Evolutionary conservation across 2,888 invertebrate genomes (phyloP).

Genomic region (Volucella zonaria): DNA sequence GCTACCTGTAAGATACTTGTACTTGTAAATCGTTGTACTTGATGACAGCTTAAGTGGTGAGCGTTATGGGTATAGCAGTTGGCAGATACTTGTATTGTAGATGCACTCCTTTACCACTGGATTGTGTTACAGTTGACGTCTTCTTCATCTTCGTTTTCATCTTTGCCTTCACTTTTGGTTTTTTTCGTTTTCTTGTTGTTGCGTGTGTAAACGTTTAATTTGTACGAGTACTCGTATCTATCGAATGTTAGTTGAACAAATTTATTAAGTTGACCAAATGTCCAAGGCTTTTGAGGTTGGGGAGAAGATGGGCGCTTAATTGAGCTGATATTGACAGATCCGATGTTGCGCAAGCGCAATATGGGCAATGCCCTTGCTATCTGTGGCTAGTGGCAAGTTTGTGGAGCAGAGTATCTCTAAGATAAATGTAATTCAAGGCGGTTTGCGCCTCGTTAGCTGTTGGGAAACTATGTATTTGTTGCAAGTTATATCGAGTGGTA

Average conservation of each 20-base stretch:
- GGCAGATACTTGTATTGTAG: conserved; percentile 15
- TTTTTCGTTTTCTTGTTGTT: conserved; percentile 9
- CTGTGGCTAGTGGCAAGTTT: not conserved
- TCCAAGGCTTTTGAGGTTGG: not conserved
- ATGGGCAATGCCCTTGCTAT: conserved; percentile 32
- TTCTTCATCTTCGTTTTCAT: not conserved
- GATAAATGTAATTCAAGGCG: conserved; percentile 47
- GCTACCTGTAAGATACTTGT: conserved; percentile 7
- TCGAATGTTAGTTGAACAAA: conserved; percentile 51
- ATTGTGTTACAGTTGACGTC: conserved; percentile 18
- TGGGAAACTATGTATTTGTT: conserved; percentile 47
- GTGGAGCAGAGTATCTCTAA: conserved; percentile 12
- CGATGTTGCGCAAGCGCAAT: conserved; percentile 38
- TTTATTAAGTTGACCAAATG: conserved; percentile 32
- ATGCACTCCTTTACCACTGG: not conserved
- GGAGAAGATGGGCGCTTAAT: conserved; percentile 19
- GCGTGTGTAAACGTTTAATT: conserved; percentile 1
- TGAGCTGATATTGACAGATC: conserved; percentile 52
- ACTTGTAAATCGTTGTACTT: conserved; percentile 36
- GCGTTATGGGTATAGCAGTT: conserved; percentile 19
- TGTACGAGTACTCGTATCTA: too few relatives aligned
- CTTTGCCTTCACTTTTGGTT: too few relatives aligned
- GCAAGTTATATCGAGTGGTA: conserved; percentile 15
- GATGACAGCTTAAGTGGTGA: conserved; percentile 10
- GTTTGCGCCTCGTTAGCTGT: conserved; percentile 24